A percentile compares a stretch with the other conserved stretches of the same genome.
phyloP scores from a whole-genome alignment of 2,113 vertebrate genomes.

The Cyphomyrus plagiostoma region DNA sequence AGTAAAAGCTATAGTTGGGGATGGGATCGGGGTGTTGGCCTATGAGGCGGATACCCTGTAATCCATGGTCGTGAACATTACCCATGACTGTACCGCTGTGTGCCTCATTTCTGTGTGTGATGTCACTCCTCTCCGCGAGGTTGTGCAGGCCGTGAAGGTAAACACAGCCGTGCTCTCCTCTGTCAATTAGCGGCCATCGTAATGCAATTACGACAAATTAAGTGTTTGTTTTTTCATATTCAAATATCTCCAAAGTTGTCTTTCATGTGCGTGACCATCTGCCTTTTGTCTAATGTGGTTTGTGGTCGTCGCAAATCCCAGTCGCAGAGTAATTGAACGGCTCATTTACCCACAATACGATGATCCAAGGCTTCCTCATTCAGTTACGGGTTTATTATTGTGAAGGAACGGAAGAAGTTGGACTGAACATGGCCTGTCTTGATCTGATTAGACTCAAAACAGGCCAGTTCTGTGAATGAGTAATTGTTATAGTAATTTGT shows the following conservation, averaged over 20 bases:
- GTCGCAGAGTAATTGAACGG: constrained; percentile 62
- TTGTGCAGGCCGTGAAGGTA: constrained; percentile 43
- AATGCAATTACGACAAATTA: constrained; percentile 57
- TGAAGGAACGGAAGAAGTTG: constrained; percentile 69
- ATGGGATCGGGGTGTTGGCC: neutral
- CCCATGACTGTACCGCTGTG: constrained; percentile 31
- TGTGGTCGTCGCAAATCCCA: constrained; percentile 47
- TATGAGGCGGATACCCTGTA: neutral
- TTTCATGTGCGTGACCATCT: constrained; percentile 63
- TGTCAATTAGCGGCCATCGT: constrained; percentile 57
- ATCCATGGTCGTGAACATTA: constrained; percentile 25
- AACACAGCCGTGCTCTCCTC: constrained; percentile 44
- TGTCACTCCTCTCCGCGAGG: constrained; percentile 40
- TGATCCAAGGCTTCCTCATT: constrained; percentile 57
- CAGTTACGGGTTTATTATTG: constrained; percentile 66
- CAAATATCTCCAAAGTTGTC: constrained; percentile 64
- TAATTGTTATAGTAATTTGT: constrained; percentile 45
- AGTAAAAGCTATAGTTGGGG: too few relatives aligned
- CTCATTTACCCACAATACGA: constrained; percentile 58
- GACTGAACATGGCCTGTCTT: constrained; percentile 57
- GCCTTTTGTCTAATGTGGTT: constrained; percentile 62
- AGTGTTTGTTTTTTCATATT: constrained; percentile 70
- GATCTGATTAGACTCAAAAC: constrained; percentile 59
- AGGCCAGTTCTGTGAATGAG: constrained; percentile 50
- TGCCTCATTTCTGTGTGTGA: constrained; percentile 41